These are phyloP conservation scores for Oligia latruncula DNA, from an alignment of 2,888 invertebrate genomes.

Conservation along the genomic window DNA sequence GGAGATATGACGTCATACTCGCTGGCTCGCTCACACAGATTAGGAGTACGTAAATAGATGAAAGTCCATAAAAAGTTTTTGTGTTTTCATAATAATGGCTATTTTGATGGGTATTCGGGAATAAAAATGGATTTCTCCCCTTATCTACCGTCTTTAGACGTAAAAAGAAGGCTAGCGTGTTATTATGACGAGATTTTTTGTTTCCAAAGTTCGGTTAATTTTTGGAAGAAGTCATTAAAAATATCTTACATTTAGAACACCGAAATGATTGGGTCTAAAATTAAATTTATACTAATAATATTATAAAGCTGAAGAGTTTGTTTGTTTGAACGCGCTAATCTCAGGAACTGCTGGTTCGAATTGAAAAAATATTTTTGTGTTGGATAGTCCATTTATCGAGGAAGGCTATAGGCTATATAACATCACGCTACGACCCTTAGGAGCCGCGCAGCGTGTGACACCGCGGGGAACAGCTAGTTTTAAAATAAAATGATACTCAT, in stretches of 20 bases:
- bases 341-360: too few relatives aligned
- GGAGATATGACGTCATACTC: conserved; percentile 72
- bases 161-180: conserved; percentile 31
- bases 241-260: background rate
- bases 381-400: too few relatives aligned
- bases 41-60: conserved; percentile 51
- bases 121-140: conserved; percentile 16
- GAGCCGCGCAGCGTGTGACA: too few relatives aligned
- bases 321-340: too few relatives aligned
- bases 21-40: conserved; percentile 62
- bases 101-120: conserved; percentile 44
- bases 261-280: background rate
- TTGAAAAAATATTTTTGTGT: too few relatives aligned
- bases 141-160: conserved; percentile 18
- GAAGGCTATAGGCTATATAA: too few relatives aligned
- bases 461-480: too few relatives aligned
- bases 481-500: too few relatives aligned
- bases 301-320: too few relatives aligned
- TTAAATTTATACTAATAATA: too few relatives aligned
- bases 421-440: too few relatives aligned
- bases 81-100: conserved; percentile 42
- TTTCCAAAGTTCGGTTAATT: background rate
- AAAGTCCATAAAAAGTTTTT: conserved; percentile 49
- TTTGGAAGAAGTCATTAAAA: background rate
- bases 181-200: background rate